Evolutionary conservation across 2,797 vertebrate genomes (phyloP), one percentile per base, ranked within the genome.

Genomic region (Pterois miles): DNA sequence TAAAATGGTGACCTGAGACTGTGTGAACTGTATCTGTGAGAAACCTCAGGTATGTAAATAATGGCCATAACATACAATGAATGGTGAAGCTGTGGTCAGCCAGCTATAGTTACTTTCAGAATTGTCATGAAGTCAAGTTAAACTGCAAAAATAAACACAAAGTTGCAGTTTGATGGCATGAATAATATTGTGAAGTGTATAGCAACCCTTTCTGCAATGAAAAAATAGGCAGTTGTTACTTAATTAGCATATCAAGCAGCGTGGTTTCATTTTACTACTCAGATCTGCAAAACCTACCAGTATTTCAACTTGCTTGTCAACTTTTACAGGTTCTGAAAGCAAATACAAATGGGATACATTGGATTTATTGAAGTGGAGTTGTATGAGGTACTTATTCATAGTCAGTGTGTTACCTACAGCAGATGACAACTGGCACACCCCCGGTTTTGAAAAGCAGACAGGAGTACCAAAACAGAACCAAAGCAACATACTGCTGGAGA

Each of bases 1-100:
- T 89, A 86, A 88, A 89, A 74, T 52, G n/a, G 23, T 71, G 48
- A 75, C 46, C 18, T 14, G 3, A 57, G 31, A 12, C 43, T 33
- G 52, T 68, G 46, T 74, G 64, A 53, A 9, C 8, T 10, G 34
- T 13, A 34, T 62, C 14, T 62, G 14, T 40, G 40, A 62, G 38
- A 14, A 22, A 60, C 31, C 31, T 33, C 56, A 34, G 20, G 6
- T 8, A 36, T 36, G 33, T 18, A 36, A 36, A 58, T 34, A 33
- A 59, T 34, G 20, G 18, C 10, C 20, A n/a, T 33, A 22, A 59
- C 33, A 59, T n/a, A 23, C 33, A 3, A 31, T 54, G 8, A 33
- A 33, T 33, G 4, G 31, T 33, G 31, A 48, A 8, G 46, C 20
- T 3, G 27, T 1, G 16, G 58, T 38, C 23, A 57, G 56, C 18